Percentiles rank a stretch among this genome's conserved stretches.
These are phyloP conservation scores for Mythimna albipuncta DNA, from an alignment of 2,888 invertebrate species.

Conservation along the genomic window DNA sequence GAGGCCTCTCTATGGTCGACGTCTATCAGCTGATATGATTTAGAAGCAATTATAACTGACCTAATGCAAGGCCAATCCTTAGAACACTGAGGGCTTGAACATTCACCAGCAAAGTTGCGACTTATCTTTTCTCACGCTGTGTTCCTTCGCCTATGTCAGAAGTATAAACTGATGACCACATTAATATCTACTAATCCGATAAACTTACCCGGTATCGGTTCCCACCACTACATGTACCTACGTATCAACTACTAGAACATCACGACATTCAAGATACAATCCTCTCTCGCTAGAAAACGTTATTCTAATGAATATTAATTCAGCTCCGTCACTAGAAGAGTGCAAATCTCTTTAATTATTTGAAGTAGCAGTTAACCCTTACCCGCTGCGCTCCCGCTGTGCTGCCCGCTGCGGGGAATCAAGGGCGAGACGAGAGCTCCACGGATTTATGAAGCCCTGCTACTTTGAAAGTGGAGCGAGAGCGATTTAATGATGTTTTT, in stretches of 20 bases:
- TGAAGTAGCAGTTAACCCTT: constrained; percentile 53
- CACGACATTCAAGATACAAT: neutral
- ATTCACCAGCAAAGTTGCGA: too few relatives aligned
- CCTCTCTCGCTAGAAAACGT: neutral
- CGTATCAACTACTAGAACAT: neutral
- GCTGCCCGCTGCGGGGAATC: constrained; percentile 50
- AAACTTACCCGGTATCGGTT: too few relatives aligned
- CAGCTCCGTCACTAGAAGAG: constrained; percentile 26
- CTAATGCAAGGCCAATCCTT: too few relatives aligned
- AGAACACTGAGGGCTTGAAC: too few relatives aligned
- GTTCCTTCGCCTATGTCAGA: neutral
- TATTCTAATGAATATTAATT: constrained; percentile 34
- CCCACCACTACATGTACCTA: too few relatives aligned
- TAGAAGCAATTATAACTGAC: too few relatives aligned
- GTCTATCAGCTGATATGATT: too few relatives aligned
- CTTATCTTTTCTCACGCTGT: too few relatives aligned
- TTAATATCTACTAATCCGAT: too few relatives aligned
- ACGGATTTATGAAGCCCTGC: constrained; percentile 31
- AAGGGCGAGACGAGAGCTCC: constrained; percentile 28
- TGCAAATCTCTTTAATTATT: constrained; percentile 57
- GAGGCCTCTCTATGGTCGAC: too few relatives aligned
- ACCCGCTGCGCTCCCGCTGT: constrained; percentile 46
- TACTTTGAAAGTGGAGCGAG: constrained; percentile 9
- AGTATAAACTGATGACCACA: too few relatives aligned
- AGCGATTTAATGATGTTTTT: neutral